phyloP scores from a whole-genome alignment of 2,113 vertebrate genomes.

The Aegypius monachus region DNA sequence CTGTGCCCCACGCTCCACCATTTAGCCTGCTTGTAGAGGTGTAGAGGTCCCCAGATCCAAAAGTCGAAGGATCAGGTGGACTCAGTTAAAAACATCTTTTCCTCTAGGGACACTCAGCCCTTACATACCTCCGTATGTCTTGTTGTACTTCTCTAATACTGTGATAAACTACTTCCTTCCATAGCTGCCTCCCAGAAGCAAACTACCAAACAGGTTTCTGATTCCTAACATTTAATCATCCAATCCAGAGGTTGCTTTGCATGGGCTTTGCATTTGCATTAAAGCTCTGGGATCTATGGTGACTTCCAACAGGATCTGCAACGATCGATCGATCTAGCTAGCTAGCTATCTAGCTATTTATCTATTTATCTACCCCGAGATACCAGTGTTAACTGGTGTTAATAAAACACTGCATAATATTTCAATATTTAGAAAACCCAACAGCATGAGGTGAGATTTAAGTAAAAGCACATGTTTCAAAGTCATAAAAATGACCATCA shows the following conservation, averaged over 20 bases:
- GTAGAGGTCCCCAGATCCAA: neutral
- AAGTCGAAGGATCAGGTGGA: neutral
- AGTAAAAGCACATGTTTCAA: neutral
- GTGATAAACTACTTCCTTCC: neutral
- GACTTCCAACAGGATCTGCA: neutral
- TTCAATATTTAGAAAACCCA: neutral
- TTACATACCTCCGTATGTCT: neutral
- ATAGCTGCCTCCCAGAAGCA: neutral
- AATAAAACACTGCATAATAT: neutral
- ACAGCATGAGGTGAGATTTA: neutral
- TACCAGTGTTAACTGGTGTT: neutral
- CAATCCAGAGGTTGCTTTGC: neutral
- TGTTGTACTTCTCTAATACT: neutral
- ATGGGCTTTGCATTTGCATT: neutral
- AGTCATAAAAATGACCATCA: conserved; percentile 3
- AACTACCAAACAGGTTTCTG: neutral
- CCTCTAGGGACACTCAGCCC: neutral
- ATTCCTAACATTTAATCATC: neutral
- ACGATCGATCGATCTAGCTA: neutral
- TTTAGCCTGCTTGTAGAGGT: neutral
- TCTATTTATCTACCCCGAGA: neutral
- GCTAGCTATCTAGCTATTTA: neutral
- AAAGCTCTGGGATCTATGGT: neutral
- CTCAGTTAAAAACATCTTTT: neutral
- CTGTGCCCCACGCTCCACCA: accelerated